Evolutionary conservation across 2,888 invertebrate genomes (phyloP), one percentile per base, ranked within the genome.

Genomic region (Heterodera filipjevi): DNA sequence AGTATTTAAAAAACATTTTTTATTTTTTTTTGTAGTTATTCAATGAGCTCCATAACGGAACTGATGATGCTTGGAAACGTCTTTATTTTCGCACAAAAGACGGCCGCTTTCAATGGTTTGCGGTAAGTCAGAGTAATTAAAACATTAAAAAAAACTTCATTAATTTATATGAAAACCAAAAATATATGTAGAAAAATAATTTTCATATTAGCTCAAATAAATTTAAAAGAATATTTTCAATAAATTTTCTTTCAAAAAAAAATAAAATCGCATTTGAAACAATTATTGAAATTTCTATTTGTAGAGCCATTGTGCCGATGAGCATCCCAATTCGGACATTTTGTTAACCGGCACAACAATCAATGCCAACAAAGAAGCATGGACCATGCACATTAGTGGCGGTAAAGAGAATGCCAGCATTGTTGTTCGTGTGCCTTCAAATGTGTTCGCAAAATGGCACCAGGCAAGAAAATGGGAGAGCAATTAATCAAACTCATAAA

Each of bases 51-150:
- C 91, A 92, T 88, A 92, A 92, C 85, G 91, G 92, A 8, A 49
- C 85, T 79, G 91, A 92, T 88, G 92, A 92, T 85, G 91, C 92
- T 6, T 92, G 92, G 92, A 92, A 92, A 84, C 88, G 91, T 75
- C 89, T 91, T 80, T 92, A 91, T 87, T 92, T 92, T 87, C 89
- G 90, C 80, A 90, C 91, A n/a, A 89, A 90, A 80, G 91, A 92
- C 83, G 92, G 92, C n/a, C 89, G 90, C 84, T 88, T 92, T 33
- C 90, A 90, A 83, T 91, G 91, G 84, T 92, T 90, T 87, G 91
- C 91, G 89, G 91, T 91, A 86, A 81, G 84, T n/a, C 33, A 59
- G 22, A n/a, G n/a, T n/a, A n/a, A n/a, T n/a, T n/a, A n/a, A n/a
- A n/a, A n/a, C n/a, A n/a, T n/a, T n/a, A n/a, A n/a, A n/a, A n/a